Percentiles rank a stretch among this genome's conserved stretches.
These are phyloP conservation scores for Aphaenogaster rudis DNA, from an alignment of 1,140 invertebrate genomes.

Conservation along the genomic window DNA sequence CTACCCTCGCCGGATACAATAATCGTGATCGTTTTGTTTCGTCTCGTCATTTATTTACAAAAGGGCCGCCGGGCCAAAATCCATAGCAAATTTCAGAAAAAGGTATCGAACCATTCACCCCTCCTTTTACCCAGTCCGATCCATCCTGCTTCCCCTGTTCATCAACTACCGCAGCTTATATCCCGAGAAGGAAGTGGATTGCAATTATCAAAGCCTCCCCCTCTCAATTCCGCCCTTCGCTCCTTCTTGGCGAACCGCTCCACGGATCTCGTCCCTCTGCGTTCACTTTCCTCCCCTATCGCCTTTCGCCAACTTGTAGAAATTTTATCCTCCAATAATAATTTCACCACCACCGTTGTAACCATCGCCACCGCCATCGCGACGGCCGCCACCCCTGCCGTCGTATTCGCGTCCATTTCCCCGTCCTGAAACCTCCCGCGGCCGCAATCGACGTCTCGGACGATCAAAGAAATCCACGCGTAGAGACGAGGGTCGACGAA, in stretches of 20 bases:
- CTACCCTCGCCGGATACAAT: constrained; percentile 35
- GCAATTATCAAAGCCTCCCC: constrained; percentile 81
- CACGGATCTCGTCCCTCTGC: constrained; percentile 13
- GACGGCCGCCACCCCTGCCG: not conserved
- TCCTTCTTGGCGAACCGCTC: constrained; percentile 15
- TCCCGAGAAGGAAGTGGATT: constrained; percentile 78
- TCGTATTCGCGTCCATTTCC: constrained; percentile 6
- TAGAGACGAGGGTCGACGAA: constrained; percentile 61
- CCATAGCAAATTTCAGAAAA: constrained; percentile 74
- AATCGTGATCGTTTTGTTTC: constrained; percentile 64
- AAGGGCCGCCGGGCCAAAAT: constrained; percentile 12
- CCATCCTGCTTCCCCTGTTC: constrained; percentile 58
- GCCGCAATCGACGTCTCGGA: constrained; percentile 49
- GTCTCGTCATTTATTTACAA: constrained; percentile 72
- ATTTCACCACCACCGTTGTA: constrained; percentile 72
- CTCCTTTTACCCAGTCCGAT: constrained; percentile 56
- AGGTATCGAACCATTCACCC: constrained; percentile 71
- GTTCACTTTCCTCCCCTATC: constrained; percentile 64
- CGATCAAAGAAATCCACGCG: constrained; percentile 73
- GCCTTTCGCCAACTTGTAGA: constrained; percentile 75
- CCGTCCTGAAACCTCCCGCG: constrained; percentile 15
- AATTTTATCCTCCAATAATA: constrained; percentile 83
- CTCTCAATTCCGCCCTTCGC: constrained; percentile 41
- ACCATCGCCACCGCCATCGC: constrained; percentile 44
- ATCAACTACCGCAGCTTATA: constrained; percentile 73